These are phyloP conservation scores for Charaxes varanes DNA, from an alignment of 1,140 invertebrate species.

Conservation along the genomic window DNA sequence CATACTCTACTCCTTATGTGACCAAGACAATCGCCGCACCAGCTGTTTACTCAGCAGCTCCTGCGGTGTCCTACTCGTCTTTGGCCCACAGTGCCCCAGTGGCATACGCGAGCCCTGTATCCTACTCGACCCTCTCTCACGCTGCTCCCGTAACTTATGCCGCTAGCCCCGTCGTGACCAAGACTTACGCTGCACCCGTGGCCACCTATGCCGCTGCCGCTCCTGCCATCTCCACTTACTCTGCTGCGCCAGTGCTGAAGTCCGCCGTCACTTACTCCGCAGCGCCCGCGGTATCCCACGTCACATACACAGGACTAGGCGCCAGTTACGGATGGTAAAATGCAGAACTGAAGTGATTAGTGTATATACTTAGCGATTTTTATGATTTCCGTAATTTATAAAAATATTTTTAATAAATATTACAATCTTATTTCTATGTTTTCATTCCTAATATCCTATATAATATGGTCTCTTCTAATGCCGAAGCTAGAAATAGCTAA, in stretches of 20 bases:
- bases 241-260: slow-evolving; percentile 39
- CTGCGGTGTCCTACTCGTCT: slow-evolving; percentile 21
- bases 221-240: slow-evolving; percentile 34
- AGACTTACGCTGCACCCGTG: slow-evolving; percentile 28
- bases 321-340: no score
- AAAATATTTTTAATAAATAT: no score
- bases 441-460: no score
- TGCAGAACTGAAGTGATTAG: no score
- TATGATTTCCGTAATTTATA: no score
- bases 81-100: slow-evolving; percentile 15
- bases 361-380: no score
- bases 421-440: no score
- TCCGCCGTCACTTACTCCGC: slow-evolving; percentile 41
- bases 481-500: no score
- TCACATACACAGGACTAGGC: no score
- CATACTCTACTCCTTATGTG: slow-evolving; percentile 27
- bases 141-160: slow-evolving; percentile 20
- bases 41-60: slow-evolving; percentile 19
- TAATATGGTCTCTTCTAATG: no score
- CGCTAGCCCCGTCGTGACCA: no score
- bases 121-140: slow-evolving; percentile 24
- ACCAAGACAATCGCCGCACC: slow-evolving; percentile 21
- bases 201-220: slow-evolving; percentile 21
- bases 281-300: no score
- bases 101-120: slow-evolving; percentile 18